These are phyloP conservation scores for Arctocebus calabarensis DNA, from an alignment of 2,797 vertebrate species.

Conservation along the genomic window DNA sequence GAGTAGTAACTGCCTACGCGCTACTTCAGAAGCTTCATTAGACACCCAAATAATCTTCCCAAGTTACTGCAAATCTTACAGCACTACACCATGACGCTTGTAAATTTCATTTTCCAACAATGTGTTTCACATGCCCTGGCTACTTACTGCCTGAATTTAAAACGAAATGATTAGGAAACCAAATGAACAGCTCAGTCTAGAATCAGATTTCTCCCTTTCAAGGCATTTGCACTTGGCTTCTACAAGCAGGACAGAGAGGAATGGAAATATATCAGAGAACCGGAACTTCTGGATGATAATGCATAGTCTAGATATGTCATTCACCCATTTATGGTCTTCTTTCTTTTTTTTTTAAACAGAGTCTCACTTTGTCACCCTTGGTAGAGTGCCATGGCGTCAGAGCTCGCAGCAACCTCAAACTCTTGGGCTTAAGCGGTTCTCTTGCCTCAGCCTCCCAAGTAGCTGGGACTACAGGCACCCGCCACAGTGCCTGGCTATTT, in stretches of 20 bases:
- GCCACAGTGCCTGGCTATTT: too few relatives aligned
- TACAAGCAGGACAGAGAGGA: background rate
- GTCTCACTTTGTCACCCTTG: too few relatives aligned
- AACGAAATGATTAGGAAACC: conserved; percentile 20
- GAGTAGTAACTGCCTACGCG: conserved; percentile 20
- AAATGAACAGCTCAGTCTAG: background rate
- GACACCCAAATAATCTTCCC: conserved; percentile 49
- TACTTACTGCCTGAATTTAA: background rate
- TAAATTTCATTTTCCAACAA: background rate
- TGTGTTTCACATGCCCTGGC: background rate
- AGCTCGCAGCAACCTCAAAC: too few relatives aligned
- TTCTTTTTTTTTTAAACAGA: too few relatives aligned
- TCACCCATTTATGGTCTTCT: background rate
- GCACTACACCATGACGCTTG: background rate
- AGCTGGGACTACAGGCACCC: too few relatives aligned
- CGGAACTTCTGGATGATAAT: background rate
- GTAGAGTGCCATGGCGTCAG: too few relatives aligned
- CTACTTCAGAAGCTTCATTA: conserved; percentile 2
- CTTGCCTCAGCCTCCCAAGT: too few relatives aligned
- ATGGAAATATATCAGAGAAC: background rate
- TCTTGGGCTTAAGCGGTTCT: too few relatives aligned
- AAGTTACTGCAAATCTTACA: conserved; percentile 47
- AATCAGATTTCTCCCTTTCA: background rate
- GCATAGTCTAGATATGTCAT: background rate
- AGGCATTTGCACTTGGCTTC: background rate